Evolutionary conservation across 1,140 invertebrate species (phyloP).

Genomic region (Tyrophagus putrescentiae): DNA sequence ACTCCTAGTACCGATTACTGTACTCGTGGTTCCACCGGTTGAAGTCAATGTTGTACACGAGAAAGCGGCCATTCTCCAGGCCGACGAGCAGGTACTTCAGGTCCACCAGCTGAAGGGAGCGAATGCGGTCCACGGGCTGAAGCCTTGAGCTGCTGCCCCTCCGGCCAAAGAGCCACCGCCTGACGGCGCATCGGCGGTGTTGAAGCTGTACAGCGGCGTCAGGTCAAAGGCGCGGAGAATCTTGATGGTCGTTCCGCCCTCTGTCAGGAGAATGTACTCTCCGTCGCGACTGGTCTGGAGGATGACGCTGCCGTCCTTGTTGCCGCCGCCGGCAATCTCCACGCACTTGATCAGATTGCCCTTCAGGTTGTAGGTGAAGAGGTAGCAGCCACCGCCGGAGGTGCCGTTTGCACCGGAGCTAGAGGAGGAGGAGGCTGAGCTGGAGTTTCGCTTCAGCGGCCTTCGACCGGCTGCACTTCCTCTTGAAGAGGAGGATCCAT

Average conservation of each 20-base stretch:
- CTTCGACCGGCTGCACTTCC: not conserved
- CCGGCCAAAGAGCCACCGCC: too few species aligned
- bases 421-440: not conserved
- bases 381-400: too few species aligned
- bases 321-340: constrained; percentile 1
- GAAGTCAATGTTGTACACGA: constrained; percentile 98
- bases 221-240: constrained; percentile 96
- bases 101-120: constrained; percentile 31
- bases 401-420: too few species aligned
- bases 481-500: not conserved
- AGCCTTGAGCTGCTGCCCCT: not conserved
- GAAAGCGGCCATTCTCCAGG: constrained; percentile 85
- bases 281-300: constrained; percentile 54
- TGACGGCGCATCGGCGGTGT: constrained; percentile 16
- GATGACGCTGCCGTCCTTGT: not conserved
- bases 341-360: constrained; percentile 20
- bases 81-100: constrained; percentile 85
- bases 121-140: not conserved
- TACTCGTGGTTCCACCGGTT: constrained; percentile 39
- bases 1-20: constrained; percentile 14
- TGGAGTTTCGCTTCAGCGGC: not conserved
- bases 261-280: constrained; percentile 84
- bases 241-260: constrained; percentile 80
- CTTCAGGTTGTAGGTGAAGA: constrained; percentile 23
- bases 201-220: constrained; percentile 84